Base-by-base conservation (phyloP, 2,888 invertebrate species). In the Hetaerina titia region DNA sequence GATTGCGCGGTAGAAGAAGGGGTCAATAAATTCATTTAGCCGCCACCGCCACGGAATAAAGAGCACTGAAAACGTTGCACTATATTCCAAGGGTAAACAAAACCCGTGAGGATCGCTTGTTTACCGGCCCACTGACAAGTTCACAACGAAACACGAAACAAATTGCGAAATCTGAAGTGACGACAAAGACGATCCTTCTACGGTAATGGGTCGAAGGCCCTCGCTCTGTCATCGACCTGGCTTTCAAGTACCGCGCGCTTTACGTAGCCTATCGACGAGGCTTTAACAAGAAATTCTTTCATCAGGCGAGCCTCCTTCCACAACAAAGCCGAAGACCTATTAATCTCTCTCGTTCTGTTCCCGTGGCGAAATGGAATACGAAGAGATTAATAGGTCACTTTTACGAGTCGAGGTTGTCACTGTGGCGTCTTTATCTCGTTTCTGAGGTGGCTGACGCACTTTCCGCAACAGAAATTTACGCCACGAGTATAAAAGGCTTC, bases 371-470 rank as follows among this genome's bases (percentile, higher is more conserved):
- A 81, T 25, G 15, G 81, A 81, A 31, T 81, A 81, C 31, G 13
- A 45, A 31, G 31, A 81, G 81, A 31, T 31, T 81, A 81, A 81
- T 81, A 81, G 81, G 81, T 81, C 81, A 81, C 15, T 81, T 81
- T 81, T 81, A 31, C 81, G 81, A 31, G 25, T 81, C 25, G 4
- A 0, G 81, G 9, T 74, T 74, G 81, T 81, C 81, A 31, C 31
- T 31, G 31, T 31, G 81, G 81, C 25, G 81, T 31, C 31, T 81
- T 81, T 81, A 81, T 81, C 81, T 81, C 81, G 81, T 25, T 81
- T 81, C 81, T 22, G 81, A 31, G 15, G 81, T 81, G 81, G 31
- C 31, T 81, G 81, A 81, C 81, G 81, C 81, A 81, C 81, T 81
- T 81, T 8, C 31, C 11, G 81, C 81, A n/a, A n/a, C 11, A 81